These are phyloP conservation scores for Euproctis similis DNA, from an alignment of 2,888 invertebrate species.

Conservation along the genomic window DNA sequence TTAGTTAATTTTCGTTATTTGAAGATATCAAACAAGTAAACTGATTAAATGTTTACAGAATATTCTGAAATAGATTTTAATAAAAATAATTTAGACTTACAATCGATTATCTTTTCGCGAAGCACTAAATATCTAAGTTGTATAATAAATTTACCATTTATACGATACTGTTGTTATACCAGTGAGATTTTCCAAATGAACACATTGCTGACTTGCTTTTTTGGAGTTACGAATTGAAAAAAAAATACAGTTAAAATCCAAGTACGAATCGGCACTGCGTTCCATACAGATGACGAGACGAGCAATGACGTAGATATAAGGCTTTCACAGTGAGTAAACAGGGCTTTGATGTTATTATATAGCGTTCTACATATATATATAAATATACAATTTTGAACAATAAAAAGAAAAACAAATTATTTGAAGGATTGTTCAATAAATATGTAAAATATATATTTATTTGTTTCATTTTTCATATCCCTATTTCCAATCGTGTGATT, in stretches of 20 bases:
- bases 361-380: slow-evolving; percentile 66
- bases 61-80: no score
- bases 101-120: slow-evolving; percentile 7
- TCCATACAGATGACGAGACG: slow-evolving; percentile 26
- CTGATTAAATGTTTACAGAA: no score
- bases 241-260: no score
- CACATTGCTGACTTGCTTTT: slow-evolving; percentile 17
- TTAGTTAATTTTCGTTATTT: no score
- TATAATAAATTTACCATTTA: slow-evolving; percentile 16
- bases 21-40: no score
- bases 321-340: slow-evolving; percentile 69
- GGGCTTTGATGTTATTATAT: slow-evolving; percentile 69
- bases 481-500: no score
- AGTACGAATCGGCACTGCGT: slow-evolving; percentile 18
- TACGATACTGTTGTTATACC: slow-evolving; percentile 29
- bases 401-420: slow-evolving; percentile 61
- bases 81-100: no score
- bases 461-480: slow-evolving; percentile 31
- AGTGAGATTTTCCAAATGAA: slow-evolving; percentile 17
- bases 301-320: slow-evolving; percentile 49
- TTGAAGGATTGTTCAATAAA: slow-evolving; percentile 73
- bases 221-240: no score
- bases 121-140: slow-evolving; percentile 13
- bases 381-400: slow-evolving; percentile 70
- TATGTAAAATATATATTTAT: slow-evolving; percentile 51